Conservation (phyloP, 2,888 invertebrate species). For the Idaea aversata region DNA sequence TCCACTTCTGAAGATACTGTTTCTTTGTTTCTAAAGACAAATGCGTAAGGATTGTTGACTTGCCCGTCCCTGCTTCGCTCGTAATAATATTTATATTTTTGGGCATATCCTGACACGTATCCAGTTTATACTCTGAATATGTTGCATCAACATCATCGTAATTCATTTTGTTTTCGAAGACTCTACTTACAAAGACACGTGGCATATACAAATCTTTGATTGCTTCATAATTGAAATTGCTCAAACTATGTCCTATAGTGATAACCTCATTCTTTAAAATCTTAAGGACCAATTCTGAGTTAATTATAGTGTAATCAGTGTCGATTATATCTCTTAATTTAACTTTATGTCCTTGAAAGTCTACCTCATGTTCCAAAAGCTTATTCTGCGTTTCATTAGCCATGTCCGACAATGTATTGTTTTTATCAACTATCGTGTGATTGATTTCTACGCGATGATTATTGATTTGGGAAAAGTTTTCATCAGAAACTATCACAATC, state of each 20-base stretch:
- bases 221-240: slow-evolving; percentile 4
- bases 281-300: slow-evolving; percentile 11
- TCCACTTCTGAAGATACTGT: slow-evolving; percentile 19
- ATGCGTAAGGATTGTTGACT: slow-evolving; percentile 29
- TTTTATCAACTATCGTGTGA: not conserved
- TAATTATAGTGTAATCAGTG: slow-evolving; percentile 3
- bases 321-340: slow-evolving; percentile 3
- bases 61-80: slow-evolving; percentile 29
- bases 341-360: slow-evolving; percentile 6
- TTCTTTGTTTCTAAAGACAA: slow-evolving; percentile 24
- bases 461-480: not conserved
- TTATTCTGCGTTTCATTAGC: slow-evolving; percentile 3
- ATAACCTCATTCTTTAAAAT: slow-evolving; percentile 10
- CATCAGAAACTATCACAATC: not conserved
- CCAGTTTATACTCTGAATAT: not conserved
- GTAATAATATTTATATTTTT: slow-evolving; percentile 6
- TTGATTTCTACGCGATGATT: not conserved
- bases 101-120: not conserved
- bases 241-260: slow-evolving; percentile 3
- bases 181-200: slow-evolving; percentile 3
- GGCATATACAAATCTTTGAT: slow-evolving; percentile 10
- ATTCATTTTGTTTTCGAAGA: not conserved
- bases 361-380: slow-evolving; percentile 4
- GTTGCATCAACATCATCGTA: not conserved
- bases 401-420: slow-evolving; percentile 2